Evolutionary conservation across 1,140 invertebrate species (phyloP).

Genomic region (Hylaeus anthracinus): DNA sequence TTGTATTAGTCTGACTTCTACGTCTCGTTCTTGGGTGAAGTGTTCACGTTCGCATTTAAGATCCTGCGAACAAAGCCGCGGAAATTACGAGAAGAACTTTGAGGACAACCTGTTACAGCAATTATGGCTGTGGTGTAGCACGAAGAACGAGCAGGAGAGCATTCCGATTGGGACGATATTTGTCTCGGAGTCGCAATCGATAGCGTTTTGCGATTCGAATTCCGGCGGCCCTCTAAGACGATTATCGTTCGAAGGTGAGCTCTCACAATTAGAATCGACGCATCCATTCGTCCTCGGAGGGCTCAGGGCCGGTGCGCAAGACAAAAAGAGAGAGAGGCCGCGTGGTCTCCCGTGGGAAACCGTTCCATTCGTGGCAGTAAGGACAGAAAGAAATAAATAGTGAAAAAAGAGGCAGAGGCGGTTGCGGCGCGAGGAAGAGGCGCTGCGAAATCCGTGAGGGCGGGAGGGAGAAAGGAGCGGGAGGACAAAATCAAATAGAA

Average conservation of each 20-base stretch:
- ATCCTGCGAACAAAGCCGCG: too few relatives aligned
- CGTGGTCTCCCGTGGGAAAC: constrained; percentile 72
- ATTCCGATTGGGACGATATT: not conserved
- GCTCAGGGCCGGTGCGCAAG: not conserved
- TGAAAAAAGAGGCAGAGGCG: constrained; percentile 56
- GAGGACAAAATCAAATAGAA: constrained; percentile 74
- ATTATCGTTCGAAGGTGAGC: constrained; percentile 37
- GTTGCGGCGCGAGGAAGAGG: not conserved
- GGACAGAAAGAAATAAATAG: constrained; percentile 74
- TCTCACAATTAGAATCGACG: constrained; percentile 47
- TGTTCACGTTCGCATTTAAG: too few relatives aligned
- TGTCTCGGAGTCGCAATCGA: constrained; percentile 13
- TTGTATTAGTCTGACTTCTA: too few relatives aligned
- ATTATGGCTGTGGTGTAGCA: too few relatives aligned
- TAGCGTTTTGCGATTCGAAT: constrained; percentile 15
- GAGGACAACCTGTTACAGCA: too few relatives aligned
- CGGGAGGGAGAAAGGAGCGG: constrained; percentile 30
- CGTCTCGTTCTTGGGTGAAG: too few relatives aligned
- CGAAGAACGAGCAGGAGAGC: too few relatives aligned
- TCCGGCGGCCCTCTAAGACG: constrained; percentile 13
- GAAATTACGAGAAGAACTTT: too few relatives aligned
- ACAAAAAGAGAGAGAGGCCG: constrained; percentile 48
- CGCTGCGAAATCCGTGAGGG: constrained; percentile 5
- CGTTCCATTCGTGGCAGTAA: constrained; percentile 70
- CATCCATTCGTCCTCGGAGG: constrained; percentile 15